Percentiles rank a stretch among this genome's conserved stretches.
phyloP scores from a whole-genome alignment of 2,888 invertebrate genomes.

The Drosophila multiciliata region DNA sequence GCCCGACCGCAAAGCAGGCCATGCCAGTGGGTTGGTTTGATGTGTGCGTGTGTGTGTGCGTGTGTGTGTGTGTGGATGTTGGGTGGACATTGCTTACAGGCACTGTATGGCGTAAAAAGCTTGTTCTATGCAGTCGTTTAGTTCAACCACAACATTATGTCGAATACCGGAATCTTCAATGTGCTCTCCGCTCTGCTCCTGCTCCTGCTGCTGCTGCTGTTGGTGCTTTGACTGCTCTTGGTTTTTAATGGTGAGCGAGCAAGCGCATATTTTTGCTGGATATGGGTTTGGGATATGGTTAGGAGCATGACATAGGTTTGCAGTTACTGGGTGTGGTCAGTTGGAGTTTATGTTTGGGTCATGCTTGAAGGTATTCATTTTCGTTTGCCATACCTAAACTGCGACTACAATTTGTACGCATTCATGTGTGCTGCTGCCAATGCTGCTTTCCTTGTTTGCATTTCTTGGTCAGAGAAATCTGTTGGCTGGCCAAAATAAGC shows the following conservation, averaged over 20 bases:
- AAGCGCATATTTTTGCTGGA: constrained; percentile 42
- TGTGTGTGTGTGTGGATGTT: constrained; percentile 9
- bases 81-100: constrained; percentile 45
- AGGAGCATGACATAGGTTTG: constrained; percentile 8
- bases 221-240: constrained; percentile 23
- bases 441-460: constrained; percentile 32
- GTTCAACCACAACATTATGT: constrained; percentile 81
- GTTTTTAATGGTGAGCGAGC: constrained; percentile 44
- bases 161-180: constrained; percentile 79
- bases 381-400: constrained; percentile 59
- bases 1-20: constrained; percentile 62
- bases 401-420: constrained; percentile 69
- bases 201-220: constrained; percentile 11
- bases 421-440: constrained; percentile 31
- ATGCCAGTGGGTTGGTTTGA: constrained; percentile 24
- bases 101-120: constrained; percentile 71
- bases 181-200: constrained; percentile 50
- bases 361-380: constrained; percentile 72
- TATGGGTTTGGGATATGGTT: not conserved
- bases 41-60: constrained; percentile 7
- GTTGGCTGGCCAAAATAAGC: constrained; percentile 16
- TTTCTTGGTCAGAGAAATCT: constrained; percentile 26
- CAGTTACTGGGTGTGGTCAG: constrained; percentile 42
- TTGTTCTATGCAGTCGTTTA: constrained; percentile 81
- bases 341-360: constrained; percentile 75